Base-by-base conservation (phyloP, 2,888 invertebrate species). In the Diarsia rubi region DNA sequence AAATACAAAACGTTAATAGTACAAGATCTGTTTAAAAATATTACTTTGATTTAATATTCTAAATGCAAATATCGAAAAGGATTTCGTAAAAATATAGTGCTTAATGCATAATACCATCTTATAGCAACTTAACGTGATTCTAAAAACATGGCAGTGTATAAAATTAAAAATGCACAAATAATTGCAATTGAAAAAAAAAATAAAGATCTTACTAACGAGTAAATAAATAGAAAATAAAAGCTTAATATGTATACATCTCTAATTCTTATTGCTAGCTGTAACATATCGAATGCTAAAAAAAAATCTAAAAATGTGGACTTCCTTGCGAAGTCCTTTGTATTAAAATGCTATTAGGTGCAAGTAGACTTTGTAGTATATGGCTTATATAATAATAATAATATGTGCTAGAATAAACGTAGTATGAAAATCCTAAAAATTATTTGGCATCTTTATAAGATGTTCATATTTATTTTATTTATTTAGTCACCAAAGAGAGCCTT, bases 341-440 rank as follows among this genome's bases (percentile, higher is more conserved):
- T 75, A 79, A 86, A 85, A 86, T 85, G 86, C 85, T 84, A 79
- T 71, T 52, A 65, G 57, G 71, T 87, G 78, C 65, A n/a, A 72
- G 47, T 47, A 52, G 65, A 69, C 54, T 63, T 73, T 73, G 71
- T 63, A 64, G 65, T 78, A 65, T 60, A 73, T 47, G 44, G 72
- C 42, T 45, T 64, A 60, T 12, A 12, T 24, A 21, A n/a, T 31
- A 63, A 31, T 31, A n/a, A 59, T 59, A 59, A 60, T 67, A 71
- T 62, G 21, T 24, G 63, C 64, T 74, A 66, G 14, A 59, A 37
- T 21, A 63, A n/a, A 47, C 45, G 59, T 70, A 67, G 42, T 68
- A 81, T 70, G 71, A 84, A 84, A 70, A 73, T 37, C 84, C 72
- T 5, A 47, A 31, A 57, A 63, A 2, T 37, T 37, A 37, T 37